Evolutionary conservation across 2,797 vertebrate species (phyloP).

Genomic region (Cirrhinus mrigala): DNA sequence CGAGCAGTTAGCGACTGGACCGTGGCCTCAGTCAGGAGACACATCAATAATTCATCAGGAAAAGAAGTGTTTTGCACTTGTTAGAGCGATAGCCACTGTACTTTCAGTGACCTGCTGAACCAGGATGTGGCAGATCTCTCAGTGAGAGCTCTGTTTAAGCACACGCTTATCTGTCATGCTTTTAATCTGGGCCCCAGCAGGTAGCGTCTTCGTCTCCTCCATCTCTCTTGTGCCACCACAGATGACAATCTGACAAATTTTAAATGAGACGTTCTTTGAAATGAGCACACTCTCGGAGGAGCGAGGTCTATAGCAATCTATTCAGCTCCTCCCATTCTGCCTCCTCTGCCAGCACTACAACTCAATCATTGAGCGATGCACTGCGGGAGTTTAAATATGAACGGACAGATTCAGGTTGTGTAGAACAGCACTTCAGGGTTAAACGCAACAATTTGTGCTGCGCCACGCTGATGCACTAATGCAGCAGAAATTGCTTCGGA

Average conservation of each 20-base stretch:
- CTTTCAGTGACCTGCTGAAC: slow-evolving; percentile 40
- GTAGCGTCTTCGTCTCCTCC: slow-evolving; percentile 7
- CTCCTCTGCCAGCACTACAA: neutral
- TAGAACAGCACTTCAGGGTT: slow-evolving; percentile 22
- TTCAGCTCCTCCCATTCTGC: slow-evolving; percentile 38
- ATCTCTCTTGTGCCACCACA: neutral
- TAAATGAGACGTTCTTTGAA: slow-evolving; percentile 50
- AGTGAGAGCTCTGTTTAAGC: slow-evolving; percentile 31
- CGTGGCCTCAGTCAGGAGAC: neutral
- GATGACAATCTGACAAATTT: slow-evolving; percentile 49
- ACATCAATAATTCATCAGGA: slow-evolving; percentile 49
- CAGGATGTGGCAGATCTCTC: slow-evolving; percentile 13
- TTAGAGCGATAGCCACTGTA: slow-evolving; percentile 42
- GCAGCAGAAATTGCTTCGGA: slow-evolving; percentile 17
- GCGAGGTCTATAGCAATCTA: slow-evolving; percentile 30
- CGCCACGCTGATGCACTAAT: slow-evolving; percentile 27
- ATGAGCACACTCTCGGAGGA: slow-evolving; percentile 33
- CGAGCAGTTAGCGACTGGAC: slow-evolving; percentile 25
- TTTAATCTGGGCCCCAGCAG: slow-evolving; percentile 47
- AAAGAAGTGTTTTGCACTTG: slow-evolving; percentile 36
- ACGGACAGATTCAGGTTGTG: slow-evolving; percentile 44
- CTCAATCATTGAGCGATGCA: slow-evolving; percentile 31
- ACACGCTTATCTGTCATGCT: slow-evolving; percentile 44
- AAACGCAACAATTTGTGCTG: slow-evolving; percentile 16
- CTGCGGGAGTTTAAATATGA: slow-evolving; percentile 30